Conservation (phyloP, 2,888 invertebrate species). For the Calameuta pallipes region DNA sequence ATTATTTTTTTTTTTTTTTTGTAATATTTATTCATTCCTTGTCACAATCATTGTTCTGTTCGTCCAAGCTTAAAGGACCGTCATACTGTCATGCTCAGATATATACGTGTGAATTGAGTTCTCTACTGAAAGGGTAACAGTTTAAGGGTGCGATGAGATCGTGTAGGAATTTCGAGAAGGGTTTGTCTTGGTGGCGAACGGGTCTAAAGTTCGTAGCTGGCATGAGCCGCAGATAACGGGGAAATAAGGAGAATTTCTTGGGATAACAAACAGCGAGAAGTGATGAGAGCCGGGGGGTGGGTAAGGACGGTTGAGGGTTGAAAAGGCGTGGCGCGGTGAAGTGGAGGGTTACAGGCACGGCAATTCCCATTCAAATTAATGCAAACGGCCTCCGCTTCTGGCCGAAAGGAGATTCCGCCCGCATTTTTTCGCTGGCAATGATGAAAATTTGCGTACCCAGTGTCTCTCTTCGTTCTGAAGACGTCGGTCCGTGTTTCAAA, state of each 20-base stretch:
- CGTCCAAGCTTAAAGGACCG: not conserved
- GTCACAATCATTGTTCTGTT: not conserved
- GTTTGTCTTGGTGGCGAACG: not conserved
- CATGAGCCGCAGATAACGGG: conserved; percentile 32
- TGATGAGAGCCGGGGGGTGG: conserved; percentile 39
- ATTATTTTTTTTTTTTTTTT: conserved; percentile 13
- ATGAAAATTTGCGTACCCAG: conserved; percentile 45
- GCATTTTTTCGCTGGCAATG: conserved; percentile 42
- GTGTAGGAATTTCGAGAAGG: not conserved
- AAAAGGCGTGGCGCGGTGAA: conserved; percentile 21
- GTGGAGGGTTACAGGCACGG: conserved; percentile 35
- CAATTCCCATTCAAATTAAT: conserved; percentile 59
- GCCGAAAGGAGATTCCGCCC: conserved; percentile 44
- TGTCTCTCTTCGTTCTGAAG: conserved; percentile 9
- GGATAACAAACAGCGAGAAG: conserved; percentile 46
- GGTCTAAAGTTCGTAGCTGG: not conserved
- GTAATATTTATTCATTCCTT: not conserved
- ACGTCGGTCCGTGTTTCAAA: not conserved
- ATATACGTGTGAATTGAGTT: not conserved
- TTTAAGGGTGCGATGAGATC: not conserved
- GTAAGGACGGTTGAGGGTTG: conserved; percentile 21
- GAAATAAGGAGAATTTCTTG: conserved; percentile 31
- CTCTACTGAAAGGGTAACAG: not conserved
- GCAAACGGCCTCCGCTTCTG: conserved; percentile 47
- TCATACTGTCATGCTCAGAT: not conserved